These are phyloP conservation scores for Nannoperca australis DNA, from an alignment of 2,797 vertebrate species.

Conservation along the genomic window DNA sequence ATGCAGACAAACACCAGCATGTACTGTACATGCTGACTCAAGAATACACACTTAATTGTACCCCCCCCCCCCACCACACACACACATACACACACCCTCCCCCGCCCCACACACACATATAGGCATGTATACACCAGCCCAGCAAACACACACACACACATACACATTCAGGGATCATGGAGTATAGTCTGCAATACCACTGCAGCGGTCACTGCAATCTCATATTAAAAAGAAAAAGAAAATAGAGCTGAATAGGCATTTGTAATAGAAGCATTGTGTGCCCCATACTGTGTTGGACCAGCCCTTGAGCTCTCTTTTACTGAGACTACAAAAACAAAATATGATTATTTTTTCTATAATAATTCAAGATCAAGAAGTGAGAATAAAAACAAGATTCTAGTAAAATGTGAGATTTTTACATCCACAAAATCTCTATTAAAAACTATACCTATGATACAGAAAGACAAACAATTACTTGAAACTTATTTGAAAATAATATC, in stretches of 20 bases:
- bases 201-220: slow-evolving; percentile 69
- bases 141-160: slow-evolving; percentile 1
- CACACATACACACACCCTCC: slow-evolving; percentile 5
- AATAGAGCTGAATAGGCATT: slow-evolving; percentile 64
- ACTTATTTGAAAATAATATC: background rate
- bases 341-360: background rate
- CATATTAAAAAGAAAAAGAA: slow-evolving; percentile 48
- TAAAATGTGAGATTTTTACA: background rate
- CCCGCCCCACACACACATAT: slow-evolving; percentile 2
- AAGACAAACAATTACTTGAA: background rate
- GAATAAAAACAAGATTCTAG: background rate
- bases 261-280: slow-evolving; percentile 43
- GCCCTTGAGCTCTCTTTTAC: slow-evolving; percentile 42
- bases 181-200: slow-evolving; percentile 37
- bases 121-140: background rate
- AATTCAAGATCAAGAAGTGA: background rate
- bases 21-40: slow-evolving; percentile 63
- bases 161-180: slow-evolving; percentile 33
- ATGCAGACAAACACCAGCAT: slow-evolving; percentile 31
- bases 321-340: slow-evolving; percentile 41
- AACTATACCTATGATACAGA: background rate
- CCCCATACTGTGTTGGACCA: slow-evolving; percentile 20
- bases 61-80: slow-evolving; percentile 8
- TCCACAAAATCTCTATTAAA: background rate
- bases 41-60: slow-evolving; percentile 35